These are phyloP conservation scores for Aeoliscus strigatus DNA, from an alignment of 2,797 vertebrate species.

Conservation along the genomic window DNA sequence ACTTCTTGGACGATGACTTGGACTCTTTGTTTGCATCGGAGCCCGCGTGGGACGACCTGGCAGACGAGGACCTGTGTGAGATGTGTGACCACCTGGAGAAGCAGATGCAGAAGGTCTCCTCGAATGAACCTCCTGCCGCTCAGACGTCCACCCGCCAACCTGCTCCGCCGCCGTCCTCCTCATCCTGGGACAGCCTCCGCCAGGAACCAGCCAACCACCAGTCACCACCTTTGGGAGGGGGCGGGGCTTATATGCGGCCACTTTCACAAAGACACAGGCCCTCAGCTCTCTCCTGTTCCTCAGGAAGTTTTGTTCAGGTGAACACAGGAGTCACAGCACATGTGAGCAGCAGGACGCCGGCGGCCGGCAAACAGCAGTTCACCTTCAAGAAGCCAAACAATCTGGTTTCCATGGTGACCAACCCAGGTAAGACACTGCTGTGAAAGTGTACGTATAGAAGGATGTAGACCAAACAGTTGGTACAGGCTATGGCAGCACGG, in stretches of 20 bases:
- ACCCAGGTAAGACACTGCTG: conserved; percentile 54
- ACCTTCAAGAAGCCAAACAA: conserved; percentile 53
- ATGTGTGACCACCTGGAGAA: conserved; percentile 85
- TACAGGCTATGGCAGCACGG: no score
- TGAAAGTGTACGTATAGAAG: no score
- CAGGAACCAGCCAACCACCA: conserved; percentile 35
- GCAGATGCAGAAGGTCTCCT: conserved; percentile 39
- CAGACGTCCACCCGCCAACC: conserved; percentile 1
- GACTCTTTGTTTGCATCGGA: conserved; percentile 65
- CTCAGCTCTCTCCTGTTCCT: not conserved
- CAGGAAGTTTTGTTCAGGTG: not conserved
- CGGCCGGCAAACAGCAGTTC: conserved; percentile 1
- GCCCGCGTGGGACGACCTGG: conserved; percentile 78
- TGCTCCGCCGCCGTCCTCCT: not conserved
- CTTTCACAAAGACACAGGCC: not conserved
- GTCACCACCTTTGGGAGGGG: not conserved
- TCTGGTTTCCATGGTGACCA: conserved; percentile 1
- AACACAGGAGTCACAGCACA: conserved; percentile 14
- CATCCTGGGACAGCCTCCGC: conserved; percentile 5
- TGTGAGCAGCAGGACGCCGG: conserved; percentile 1
- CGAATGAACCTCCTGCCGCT: not conserved
- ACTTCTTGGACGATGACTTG: conserved; percentile 51
- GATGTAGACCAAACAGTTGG: no score
- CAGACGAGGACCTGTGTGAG: conserved; percentile 84
- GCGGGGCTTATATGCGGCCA: conserved; percentile 22